Conservation (phyloP, 2,113 vertebrate species). For the Platichthys stellatus region DNA sequence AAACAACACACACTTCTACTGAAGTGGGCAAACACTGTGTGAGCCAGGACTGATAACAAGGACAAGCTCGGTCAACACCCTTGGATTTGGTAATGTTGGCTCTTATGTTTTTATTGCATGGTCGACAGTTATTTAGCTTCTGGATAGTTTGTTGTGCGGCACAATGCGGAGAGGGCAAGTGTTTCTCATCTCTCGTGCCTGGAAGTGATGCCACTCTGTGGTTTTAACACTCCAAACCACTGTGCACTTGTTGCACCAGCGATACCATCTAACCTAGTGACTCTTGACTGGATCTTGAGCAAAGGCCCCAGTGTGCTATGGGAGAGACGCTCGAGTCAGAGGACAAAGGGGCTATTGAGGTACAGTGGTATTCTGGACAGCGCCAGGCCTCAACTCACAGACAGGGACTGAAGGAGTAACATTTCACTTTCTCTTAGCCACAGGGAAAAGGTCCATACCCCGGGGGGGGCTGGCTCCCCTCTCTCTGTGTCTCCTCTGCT, state of each 20-base stretch:
- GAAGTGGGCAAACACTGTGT: no score
- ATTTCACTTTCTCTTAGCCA: slow-evolving; percentile 70
- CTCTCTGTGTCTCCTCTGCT: not conserved
- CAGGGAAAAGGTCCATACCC: slow-evolving; percentile 63
- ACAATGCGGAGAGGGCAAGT: not conserved
- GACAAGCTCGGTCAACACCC: no score
- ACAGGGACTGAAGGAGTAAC: slow-evolving; percentile 44
- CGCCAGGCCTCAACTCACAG: slow-evolving; percentile 41
- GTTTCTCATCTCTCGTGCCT: slow-evolving; percentile 10
- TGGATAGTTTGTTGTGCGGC: not conserved
- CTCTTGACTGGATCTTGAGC: slow-evolving; percentile 48
- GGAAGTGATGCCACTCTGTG: slow-evolving; percentile 36
- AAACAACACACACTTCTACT: no score
- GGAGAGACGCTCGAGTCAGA: slow-evolving; percentile 64
- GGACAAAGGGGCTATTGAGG: slow-evolving; percentile 78
- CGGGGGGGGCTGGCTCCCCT: slow-evolving; percentile 25
- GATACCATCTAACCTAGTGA: slow-evolving; percentile 70
- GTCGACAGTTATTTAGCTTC: not conserved
- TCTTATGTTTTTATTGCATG: not conserved
- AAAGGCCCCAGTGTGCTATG: slow-evolving; percentile 58
- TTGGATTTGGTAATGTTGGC: not conserved
- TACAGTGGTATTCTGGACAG: slow-evolving; percentile 39
- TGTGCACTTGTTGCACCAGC: slow-evolving; percentile 61
- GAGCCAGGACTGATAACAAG: no score
- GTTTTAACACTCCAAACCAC: slow-evolving; percentile 52